Evolutionary conservation across 2,888 invertebrate species (phyloP).

Genomic region (Chirona hameri): DNA sequence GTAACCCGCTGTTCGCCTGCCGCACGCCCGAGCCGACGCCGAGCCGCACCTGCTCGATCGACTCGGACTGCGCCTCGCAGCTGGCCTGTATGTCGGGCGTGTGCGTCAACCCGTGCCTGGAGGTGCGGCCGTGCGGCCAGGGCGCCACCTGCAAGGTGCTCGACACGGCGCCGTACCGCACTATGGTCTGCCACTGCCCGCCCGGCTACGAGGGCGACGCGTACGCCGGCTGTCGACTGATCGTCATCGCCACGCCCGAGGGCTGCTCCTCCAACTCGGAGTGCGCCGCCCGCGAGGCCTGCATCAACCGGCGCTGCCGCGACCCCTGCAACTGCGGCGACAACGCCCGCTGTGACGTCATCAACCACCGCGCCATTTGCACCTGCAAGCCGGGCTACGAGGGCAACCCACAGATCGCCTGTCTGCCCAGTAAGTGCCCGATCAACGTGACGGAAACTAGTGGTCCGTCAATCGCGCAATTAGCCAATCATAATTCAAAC

Average conservation of each 20-base stretch:
- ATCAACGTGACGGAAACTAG: background rate
- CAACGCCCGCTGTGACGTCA: slow-evolving; percentile 74
- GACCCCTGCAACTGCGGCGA: slow-evolving; percentile 83
- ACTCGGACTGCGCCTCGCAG: slow-evolving; percentile 36
- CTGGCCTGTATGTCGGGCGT: slow-evolving; percentile 35
- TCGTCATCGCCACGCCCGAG: slow-evolving; percentile 54
- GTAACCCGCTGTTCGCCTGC: slow-evolving; percentile 65
- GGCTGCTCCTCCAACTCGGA: slow-evolving; percentile 77
- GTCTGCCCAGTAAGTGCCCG: slow-evolving; percentile 54
- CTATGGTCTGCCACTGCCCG: slow-evolving; percentile 43
- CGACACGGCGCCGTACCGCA: slow-evolving; percentile 41
- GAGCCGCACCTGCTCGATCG: slow-evolving; percentile 48
- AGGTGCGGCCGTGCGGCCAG: slow-evolving; percentile 43
- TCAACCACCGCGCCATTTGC: slow-evolving; percentile 79
- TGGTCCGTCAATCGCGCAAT: no score
- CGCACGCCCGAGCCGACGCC: slow-evolving; percentile 35
- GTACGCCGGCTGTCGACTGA: slow-evolving; percentile 46
- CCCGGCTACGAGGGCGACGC: slow-evolving; percentile 41
- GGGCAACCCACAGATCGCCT: slow-evolving; percentile 78
- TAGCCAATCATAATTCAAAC: no score
- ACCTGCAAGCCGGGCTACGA: slow-evolving; percentile 78
- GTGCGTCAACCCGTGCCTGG: slow-evolving; percentile 42
- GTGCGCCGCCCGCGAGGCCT: slow-evolving; percentile 72
- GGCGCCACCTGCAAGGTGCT: slow-evolving; percentile 58
- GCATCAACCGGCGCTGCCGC: slow-evolving; percentile 78